Conservation (phyloP, 2,113 vertebrate species). For the Macrotus californicus region DNA sequence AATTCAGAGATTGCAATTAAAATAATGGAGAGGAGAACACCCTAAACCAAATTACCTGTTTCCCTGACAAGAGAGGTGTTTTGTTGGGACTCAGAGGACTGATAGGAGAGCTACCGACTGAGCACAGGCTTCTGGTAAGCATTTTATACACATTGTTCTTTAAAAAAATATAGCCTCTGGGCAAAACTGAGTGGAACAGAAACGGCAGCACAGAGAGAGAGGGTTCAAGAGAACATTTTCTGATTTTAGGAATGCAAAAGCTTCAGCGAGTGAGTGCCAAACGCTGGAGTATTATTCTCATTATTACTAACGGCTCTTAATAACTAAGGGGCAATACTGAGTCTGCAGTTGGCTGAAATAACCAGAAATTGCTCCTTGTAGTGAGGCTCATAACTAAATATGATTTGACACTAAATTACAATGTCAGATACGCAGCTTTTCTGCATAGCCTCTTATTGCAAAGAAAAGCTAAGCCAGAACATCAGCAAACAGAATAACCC, state of each 20-base stretch:
- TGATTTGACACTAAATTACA: slow-evolving; percentile 54
- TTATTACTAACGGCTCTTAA: slow-evolving; percentile 30
- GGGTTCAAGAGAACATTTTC: slow-evolving; percentile 39
- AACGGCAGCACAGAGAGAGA: not conserved
- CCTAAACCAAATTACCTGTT: slow-evolving; percentile 34
- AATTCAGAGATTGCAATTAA: slow-evolving; percentile 40
- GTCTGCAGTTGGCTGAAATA: slow-evolving; percentile 33
- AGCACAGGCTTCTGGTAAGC: not conserved
- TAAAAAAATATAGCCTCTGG: slow-evolving; percentile 52
- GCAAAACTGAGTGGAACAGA: slow-evolving; percentile 20
- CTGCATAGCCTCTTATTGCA: not conserved
- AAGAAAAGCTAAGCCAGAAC: slow-evolving; percentile 39
- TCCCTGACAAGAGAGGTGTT: slow-evolving; percentile 20
- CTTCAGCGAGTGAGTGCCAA: slow-evolving; percentile 42
- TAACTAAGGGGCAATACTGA: slow-evolving; percentile 53
- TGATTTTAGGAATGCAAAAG: slow-evolving; percentile 41
- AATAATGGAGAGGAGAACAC: slow-evolving; percentile 31
- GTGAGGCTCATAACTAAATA: slow-evolving; percentile 38
- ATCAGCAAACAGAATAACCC: slow-evolving; percentile 52
- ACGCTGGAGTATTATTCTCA: slow-evolving; percentile 55
- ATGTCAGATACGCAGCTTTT: slow-evolving; percentile 46
- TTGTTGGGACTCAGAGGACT: slow-evolving; percentile 34
- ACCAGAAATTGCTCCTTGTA: slow-evolving; percentile 27
- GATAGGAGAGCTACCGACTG: slow-evolving; percentile 20
- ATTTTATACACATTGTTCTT: slow-evolving; percentile 49